Base-by-base conservation (phyloP, 30 jellyfish, hydroid and myxozoan genomes). In the Aurelia coerulea region DNA sequence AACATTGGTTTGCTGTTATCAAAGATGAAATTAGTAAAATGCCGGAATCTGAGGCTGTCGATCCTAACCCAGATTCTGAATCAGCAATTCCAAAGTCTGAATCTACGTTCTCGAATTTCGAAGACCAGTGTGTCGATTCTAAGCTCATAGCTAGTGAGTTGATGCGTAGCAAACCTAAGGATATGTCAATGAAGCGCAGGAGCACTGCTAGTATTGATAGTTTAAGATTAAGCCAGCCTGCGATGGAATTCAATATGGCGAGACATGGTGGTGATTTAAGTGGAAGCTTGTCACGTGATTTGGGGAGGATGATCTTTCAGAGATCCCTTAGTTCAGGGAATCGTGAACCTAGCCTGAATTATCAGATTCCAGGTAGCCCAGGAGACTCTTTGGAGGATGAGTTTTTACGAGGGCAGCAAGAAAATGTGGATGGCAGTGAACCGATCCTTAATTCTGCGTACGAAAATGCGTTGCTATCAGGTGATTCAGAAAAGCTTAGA, bases 211-310 rank as follows among this genome's bases (percentile, higher is more conserved):
- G 90, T 56, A 18, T 81, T 49, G 97, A 87, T 4, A 75, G 96
- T 62, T 42, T 93, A 31, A 82, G 97, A 13, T 78, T 89, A 35
- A 73, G 92, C 39, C 98, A 93, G 82, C 98, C 98, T 0, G 98
- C 98, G 1, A 78, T 81, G 39, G 96, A 88, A 51, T 84, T 87
- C 71, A 92, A 86, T 53, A 46, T 91, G 68, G 80, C 91, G 15
- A 46, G 86, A 50, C 72, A 52, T 31, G 23, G 70, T 14, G 88
- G 68, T 5, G 95, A 85, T 49, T 76, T 56, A 34, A 74, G 80
- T 51, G 53, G 88, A 39, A 78, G 88, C 49, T 60, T 85, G 32
- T 74, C 86, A 39, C 79, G 95, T 17, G 77, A 66, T 31, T 39
- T 85, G 8, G 68, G 95, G 9, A 31, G 82, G 7, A 50, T 72